phyloP scores from a whole-genome alignment of 2,797 vertebrate species.

The Argyrosomus regius region DNA sequence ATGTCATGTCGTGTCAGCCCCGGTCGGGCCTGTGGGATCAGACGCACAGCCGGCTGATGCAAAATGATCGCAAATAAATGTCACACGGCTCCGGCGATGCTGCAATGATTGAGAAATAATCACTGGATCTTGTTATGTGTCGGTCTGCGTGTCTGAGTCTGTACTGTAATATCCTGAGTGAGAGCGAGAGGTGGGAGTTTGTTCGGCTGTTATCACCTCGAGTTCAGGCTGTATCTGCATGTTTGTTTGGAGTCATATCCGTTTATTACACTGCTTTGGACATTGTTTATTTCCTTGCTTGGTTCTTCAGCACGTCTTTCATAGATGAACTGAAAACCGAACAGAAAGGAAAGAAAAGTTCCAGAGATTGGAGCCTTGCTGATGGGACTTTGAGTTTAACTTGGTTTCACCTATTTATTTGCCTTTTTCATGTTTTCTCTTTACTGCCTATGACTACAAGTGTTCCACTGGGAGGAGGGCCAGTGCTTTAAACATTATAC shows the following conservation, averaged over 20 bases:
- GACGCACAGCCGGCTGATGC: constrained; percentile 7
- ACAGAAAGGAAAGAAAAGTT: not conserved
- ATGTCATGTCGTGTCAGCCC: constrained; percentile 32
- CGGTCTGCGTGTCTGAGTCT: constrained; percentile 5
- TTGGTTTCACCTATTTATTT: not conserved
- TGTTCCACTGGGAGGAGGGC: not conserved
- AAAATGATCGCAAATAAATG: constrained; percentile 43
- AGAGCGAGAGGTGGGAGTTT: not conserved
- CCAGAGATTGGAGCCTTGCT: not conserved
- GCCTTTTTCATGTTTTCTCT: not conserved
- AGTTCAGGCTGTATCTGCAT: constrained; percentile 26
- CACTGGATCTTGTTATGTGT: constrained; percentile 38
- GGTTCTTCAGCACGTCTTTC: not conserved
- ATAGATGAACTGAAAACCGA: not conserved
- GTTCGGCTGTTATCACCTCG: constrained; percentile 24
- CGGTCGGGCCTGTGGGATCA: not conserved
- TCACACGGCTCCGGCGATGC: constrained; percentile 25
- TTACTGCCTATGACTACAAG: not conserved
- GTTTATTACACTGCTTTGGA: constrained; percentile 13
- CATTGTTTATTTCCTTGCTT: constrained; percentile 2
- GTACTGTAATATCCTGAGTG: constrained; percentile 57
- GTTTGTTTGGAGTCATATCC: constrained; percentile 40
- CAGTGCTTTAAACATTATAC: not conserved
- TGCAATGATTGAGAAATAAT: constrained; percentile 33
- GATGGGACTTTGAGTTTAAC: not conserved